Percentiles rank a stretch among this genome's conserved stretches.
Evolutionary conservation across 2,113 vertebrate genomes (phyloP).

Genomic region (rabbit (Oryctolagus cuniculus)): mOryCun1.1 NC_091449.1:34481001-34481500

Average conservation of each 20-base stretch:
- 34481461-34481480: constrained; percentile 96
- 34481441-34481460: constrained; percentile 89
- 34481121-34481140: constrained; percentile 85
- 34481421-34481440: constrained; percentile 95
- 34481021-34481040: not conserved
- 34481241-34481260: constrained; percentile 78
- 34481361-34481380: not conserved
- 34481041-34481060: constrained; percentile 70
- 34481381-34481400: constrained; percentile 62
- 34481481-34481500: constrained; percentile 96
- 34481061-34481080: constrained; percentile 77
- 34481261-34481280: constrained; percentile 38
- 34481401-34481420: constrained; percentile 89
- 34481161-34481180: constrained; percentile 83
- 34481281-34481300: constrained; percentile 15
- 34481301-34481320: not conserved
- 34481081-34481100: constrained; percentile 82
- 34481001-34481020: not conserved
- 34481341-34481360: no score
- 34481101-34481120: constrained; percentile 83
- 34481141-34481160: constrained; percentile 84
- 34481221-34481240: constrained; percentile 81
- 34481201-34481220: constrained; percentile 84
- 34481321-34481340: not conserved
- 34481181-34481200: constrained; percentile 78